These are phyloP conservation scores for Scaptomyza cyrtandrae DNA, from an alignment of 2,888 invertebrate genomes.

Conservation along the genomic window DNA sequence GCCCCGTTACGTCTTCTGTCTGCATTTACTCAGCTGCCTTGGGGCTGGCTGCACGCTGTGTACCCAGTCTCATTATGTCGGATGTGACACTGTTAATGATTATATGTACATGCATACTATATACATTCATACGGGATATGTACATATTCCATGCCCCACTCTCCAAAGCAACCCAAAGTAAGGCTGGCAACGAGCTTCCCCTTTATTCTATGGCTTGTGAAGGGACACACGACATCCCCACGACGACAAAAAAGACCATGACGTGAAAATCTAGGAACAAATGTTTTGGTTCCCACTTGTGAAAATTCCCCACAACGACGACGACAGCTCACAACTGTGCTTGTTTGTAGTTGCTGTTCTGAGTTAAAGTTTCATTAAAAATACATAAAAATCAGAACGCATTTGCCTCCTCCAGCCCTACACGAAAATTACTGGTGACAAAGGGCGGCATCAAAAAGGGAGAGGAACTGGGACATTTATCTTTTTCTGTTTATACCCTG, in stretches of 20 bases:
- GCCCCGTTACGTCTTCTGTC: constrained; percentile 37
- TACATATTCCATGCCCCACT: constrained; percentile 55
- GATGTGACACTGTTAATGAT: constrained; percentile 84
- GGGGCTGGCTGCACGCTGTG: constrained; percentile 54
- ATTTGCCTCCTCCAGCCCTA: constrained; percentile 47
- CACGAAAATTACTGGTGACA: constrained; percentile 23
- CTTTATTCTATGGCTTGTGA: constrained; percentile 49
- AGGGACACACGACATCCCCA: constrained; percentile 40
- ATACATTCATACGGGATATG: constrained; percentile 31
- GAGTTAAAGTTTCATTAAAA: constrained; percentile 71
- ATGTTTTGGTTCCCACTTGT: constrained; percentile 82
- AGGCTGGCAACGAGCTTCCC: constrained; percentile 9
- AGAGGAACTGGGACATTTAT: constrained; percentile 9
- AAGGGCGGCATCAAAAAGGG: constrained; percentile 3
- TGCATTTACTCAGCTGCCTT: constrained; percentile 45
- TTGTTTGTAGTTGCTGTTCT: constrained; percentile 39
- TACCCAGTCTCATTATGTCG: constrained; percentile 82
- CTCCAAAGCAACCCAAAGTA: constrained; percentile 18
- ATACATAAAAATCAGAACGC: constrained; percentile 72
- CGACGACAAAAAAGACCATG: constrained; percentile 49
- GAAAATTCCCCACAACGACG: constrained; percentile 62
- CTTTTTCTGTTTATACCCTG: too few species aligned
- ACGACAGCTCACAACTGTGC: constrained; percentile 46
- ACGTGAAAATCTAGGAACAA: constrained; percentile 79
- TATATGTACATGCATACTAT: constrained; percentile 61